These are phyloP conservation scores for Thyatira batis DNA, from an alignment of 2,888 invertebrate genomes.

Conservation along the genomic window DNA sequence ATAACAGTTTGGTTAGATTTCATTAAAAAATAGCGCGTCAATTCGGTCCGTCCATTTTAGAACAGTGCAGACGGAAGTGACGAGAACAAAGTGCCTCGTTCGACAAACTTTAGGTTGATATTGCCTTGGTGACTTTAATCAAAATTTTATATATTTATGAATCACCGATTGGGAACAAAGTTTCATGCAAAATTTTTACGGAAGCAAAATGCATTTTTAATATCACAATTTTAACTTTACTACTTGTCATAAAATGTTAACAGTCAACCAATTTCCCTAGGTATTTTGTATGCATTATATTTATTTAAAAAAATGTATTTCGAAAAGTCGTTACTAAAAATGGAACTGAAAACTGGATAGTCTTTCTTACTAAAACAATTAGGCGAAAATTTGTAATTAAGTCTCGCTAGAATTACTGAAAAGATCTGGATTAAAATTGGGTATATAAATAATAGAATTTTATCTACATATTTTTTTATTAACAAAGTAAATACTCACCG, in stretches of 20 bases:
- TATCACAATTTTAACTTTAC: neutral
- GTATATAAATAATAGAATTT: too few species aligned
- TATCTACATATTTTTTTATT: too few species aligned
- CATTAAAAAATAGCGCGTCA: neutral
- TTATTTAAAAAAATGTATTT: too few species aligned
- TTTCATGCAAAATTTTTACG: neutral
- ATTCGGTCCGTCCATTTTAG: neutral
- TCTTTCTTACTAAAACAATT: too few species aligned
- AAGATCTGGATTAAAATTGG: too few species aligned
- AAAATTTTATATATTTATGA: neutral
- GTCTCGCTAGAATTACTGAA: too few species aligned
- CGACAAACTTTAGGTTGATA: neutral
- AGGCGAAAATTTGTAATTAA: too few species aligned
- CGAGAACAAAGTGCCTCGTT: neutral
- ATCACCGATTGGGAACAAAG: neutral
- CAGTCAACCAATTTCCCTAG: too few species aligned
- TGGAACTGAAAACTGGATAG: too few species aligned
- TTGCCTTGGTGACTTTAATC: neutral
- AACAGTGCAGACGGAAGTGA: constrained; percentile 1
- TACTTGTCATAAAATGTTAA: too few species aligned
- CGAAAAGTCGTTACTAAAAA: too few species aligned
- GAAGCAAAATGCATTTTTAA: neutral
- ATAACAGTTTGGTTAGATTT: constrained; percentile 9
- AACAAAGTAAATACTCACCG: constrained; percentile 38
- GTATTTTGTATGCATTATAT: too few species aligned